phyloP scores from a whole-genome alignment of 2,797 vertebrate species.

The Mustela erminea region DNA sequence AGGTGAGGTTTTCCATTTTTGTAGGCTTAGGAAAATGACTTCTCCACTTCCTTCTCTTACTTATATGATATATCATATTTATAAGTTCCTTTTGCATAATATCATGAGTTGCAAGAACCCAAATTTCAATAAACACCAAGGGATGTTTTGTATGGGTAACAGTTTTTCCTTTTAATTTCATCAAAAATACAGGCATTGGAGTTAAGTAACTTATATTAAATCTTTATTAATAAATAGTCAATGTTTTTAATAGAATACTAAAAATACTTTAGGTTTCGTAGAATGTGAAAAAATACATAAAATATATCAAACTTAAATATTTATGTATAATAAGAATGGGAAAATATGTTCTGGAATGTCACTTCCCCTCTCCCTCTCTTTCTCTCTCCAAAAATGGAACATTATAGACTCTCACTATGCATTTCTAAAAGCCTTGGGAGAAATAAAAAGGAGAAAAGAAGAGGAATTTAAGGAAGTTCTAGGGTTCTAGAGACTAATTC shows the following conservation, averaged over 20 bases:
- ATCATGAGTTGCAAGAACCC: background rate
- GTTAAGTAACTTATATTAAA: conserved; percentile 44
- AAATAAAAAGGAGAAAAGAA: background rate
- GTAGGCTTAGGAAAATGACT: background rate
- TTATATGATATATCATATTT: background rate
- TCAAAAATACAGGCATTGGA: background rate
- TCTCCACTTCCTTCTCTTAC: background rate
- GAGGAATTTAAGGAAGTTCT: background rate
- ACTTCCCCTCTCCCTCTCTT: background rate
- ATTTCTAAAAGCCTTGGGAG: background rate
- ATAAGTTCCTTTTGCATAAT: background rate
- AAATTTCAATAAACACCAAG: background rate
- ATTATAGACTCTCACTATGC: background rate
- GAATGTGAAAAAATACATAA: conserved; percentile 65
- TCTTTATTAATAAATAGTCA: conserved; percentile 60
- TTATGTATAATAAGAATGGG: conserved; percentile 41
- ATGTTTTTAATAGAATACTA: conserved; percentile 61
- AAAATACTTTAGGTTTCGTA: conserved; percentile 50
- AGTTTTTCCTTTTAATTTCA: conserved; percentile 50
- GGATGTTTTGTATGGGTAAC: background rate
- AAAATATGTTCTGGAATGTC: conserved; percentile 61
- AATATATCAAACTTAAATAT: conserved; percentile 68
- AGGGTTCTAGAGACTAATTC: background rate
- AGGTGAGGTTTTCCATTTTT: background rate
- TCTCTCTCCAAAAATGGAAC: background rate